These are phyloP conservation scores for Spilosoma lubricipeda DNA, from an alignment of 2,888 invertebrate genomes.

Conservation along the genomic window DNA sequence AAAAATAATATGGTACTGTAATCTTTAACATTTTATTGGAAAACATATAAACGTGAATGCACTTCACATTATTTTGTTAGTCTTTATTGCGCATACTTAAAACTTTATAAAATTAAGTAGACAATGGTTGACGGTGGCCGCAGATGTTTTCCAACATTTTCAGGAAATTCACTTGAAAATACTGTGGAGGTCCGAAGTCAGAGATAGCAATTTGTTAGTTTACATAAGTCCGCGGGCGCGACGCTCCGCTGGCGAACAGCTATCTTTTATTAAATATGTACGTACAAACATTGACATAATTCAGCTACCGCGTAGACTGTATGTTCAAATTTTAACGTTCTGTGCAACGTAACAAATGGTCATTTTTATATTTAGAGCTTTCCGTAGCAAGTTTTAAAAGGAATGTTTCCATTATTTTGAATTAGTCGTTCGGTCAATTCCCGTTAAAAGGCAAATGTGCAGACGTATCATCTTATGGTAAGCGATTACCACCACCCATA, in stretches of 20 bases:
- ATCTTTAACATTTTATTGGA: too few species aligned
- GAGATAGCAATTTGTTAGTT: slow-evolving; percentile 67
- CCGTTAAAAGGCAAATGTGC: too few species aligned
- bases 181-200: slow-evolving; percentile 36
- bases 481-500: too few species aligned
- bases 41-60: too few species aligned
- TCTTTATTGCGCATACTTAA: too few species aligned
- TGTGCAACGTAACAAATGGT: slow-evolving; percentile 29
- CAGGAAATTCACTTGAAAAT: slow-evolving; percentile 57
- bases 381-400: slow-evolving; percentile 17
- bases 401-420: background rate
- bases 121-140: slow-evolving; percentile 53
- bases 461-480: too few species aligned
- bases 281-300: slow-evolving; percentile 49
- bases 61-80: too few species aligned
- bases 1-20: too few species aligned
- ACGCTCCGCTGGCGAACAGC: slow-evolving; percentile 43
- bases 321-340: slow-evolving; percentile 38
- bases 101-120: slow-evolving; percentile 51
- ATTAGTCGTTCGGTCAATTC: too few species aligned
- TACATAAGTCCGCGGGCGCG: slow-evolving; percentile 41
- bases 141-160: slow-evolving; percentile 52
- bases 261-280: slow-evolving; percentile 56
- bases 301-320: slow-evolving; percentile 32
- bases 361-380: slow-evolving; percentile 26